phyloP scores from a whole-genome alignment of 2,113 vertebrate genomes.

The Lanius ludovicianus region DNA sequence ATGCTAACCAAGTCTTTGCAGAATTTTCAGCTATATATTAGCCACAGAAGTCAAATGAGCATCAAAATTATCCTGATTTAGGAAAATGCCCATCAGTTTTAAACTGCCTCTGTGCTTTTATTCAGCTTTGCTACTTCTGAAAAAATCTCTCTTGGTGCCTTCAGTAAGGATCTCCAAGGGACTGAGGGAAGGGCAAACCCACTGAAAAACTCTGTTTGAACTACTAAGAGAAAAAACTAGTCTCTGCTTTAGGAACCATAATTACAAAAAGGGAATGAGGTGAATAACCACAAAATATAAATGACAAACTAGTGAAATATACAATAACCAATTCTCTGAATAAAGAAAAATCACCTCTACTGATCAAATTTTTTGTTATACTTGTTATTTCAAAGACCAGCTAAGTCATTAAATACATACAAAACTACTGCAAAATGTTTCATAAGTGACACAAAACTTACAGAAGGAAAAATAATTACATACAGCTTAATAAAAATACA shows the following conservation, averaged over 20 bases:
- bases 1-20: not conserved
- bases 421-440: not conserved
- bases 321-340: not conserved
- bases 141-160: not conserved
- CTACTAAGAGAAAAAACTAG: not conserved
- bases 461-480: not conserved
- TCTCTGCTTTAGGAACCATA: not conserved
- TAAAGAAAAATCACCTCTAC: not conserved
- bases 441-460: not conserved
- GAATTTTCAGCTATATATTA: not conserved
- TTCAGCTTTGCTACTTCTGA: not conserved
- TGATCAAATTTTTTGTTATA: not conserved
- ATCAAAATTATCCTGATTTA: not conserved
- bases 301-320: not conserved
- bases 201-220: not conserved
- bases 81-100: not conserved
- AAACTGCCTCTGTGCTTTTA: not conserved
- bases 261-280: not conserved
- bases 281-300: not conserved
- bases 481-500: not conserved
- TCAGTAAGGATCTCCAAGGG: not conserved
- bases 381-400: not conserved
- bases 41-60: not conserved
- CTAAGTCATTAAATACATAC: not conserved
- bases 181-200: not conserved